These are phyloP conservation scores for Diabrotica balteata DNA, from an alignment of 2,888 invertebrate genomes.

Conservation along the genomic window DNA sequence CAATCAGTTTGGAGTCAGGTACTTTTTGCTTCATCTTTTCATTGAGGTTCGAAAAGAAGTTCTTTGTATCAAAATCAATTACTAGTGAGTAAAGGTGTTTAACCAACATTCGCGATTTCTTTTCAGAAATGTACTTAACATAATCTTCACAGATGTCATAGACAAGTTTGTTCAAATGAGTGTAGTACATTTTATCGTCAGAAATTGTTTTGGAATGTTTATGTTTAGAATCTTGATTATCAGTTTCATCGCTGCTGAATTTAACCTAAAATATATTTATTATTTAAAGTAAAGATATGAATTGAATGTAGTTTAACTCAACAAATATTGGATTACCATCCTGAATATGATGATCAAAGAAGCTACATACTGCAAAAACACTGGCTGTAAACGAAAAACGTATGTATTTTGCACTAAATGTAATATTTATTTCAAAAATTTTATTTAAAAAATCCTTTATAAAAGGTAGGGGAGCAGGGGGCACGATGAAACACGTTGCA, in stretches of 20 bases:
- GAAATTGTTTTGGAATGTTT: slow-evolving; percentile 21
- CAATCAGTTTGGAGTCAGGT: slow-evolving; percentile 41
- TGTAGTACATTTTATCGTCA: slow-evolving; percentile 55
- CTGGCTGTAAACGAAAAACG: too few relatives aligned
- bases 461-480: too few relatives aligned
- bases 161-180: slow-evolving; percentile 61
- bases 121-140: slow-evolving; percentile 63
- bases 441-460: too few relatives aligned
- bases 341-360: too few relatives aligned
- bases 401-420: too few relatives aligned
- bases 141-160: slow-evolving; percentile 64
- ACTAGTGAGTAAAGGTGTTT: slow-evolving; percentile 65
- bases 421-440: too few relatives aligned
- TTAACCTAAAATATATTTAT: slow-evolving; percentile 20
- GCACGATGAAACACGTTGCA: too few relatives aligned
- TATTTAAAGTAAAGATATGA: too few relatives aligned
- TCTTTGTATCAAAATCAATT: slow-evolving; percentile 64
- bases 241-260: slow-evolving; percentile 32
- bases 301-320: too few relatives aligned
- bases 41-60: slow-evolving; percentile 63
- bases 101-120: slow-evolving; percentile 61
- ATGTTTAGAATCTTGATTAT: slow-evolving; percentile 22
- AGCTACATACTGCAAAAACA: too few relatives aligned
- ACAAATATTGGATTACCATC: too few relatives aligned
- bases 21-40: slow-evolving; percentile 43